Evolutionary conservation across 2,797 vertebrate genomes (phyloP), one percentile per base, ranked within the genome.

Genomic region (Thaleichthys pacificus): DNA sequence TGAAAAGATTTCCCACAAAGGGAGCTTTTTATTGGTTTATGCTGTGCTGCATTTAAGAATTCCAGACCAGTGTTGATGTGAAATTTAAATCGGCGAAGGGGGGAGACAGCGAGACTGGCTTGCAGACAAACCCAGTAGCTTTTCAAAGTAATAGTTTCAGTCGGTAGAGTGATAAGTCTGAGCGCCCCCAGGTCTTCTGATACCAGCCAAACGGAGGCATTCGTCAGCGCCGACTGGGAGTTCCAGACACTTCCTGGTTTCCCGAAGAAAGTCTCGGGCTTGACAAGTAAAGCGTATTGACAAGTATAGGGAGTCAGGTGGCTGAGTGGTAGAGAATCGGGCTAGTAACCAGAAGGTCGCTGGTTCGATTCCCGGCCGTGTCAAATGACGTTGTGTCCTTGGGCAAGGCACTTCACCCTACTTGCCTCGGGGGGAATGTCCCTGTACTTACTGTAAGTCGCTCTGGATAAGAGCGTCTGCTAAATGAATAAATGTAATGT

Each of bases 211-310:
- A 67, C 77, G 74, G 74, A 77, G 80, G 80, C 85, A 89, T 93
- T 91, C 88, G 84, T 93, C 89, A 92, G 79, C 61, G 72, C 80
- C 87, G 90, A 91, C 89, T 88, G 21, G 58, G 82, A 87, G 83
- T 74, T 90, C 87, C 87, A 82, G 72, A 80, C 83, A 87, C 32
- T 82, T 77, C 73, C 35, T 71, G 76, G 75, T 81, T 69, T 78
- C 79, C 70, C 24, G 57, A 71, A 65, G 51, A 79, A 78, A 47
- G 77, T 78, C 76, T 85, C 77, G 56, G 77, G 70, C 71, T 81
- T 88, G 89, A 91, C 84, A 85, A 80, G 86, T 87, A 82, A 88
- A n/a, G n/a, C n/a, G n/a, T n/a, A n/a, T n/a, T n/a, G n/a, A n/a
- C n/a, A n/a, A n/a, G n/a, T n/a, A n/a, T n/a, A n/a, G n/a, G n/a